phyloP scores from a whole-genome alignment of 2,797 vertebrate species.

The Malurus leucopterus region DNA sequence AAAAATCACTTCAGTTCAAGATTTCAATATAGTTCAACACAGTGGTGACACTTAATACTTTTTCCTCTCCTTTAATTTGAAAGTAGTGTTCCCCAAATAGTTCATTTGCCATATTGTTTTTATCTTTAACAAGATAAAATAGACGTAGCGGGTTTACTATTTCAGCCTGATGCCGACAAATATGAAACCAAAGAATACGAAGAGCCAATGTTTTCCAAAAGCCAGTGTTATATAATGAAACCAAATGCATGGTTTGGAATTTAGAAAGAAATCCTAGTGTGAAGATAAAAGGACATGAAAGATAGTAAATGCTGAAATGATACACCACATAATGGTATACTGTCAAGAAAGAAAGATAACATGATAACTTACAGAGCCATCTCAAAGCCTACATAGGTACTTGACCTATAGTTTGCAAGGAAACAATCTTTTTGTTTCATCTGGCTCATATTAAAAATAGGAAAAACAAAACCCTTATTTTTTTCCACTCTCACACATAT shows the following conservation, averaged over 20 bases:
- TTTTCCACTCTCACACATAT: slow-evolving; percentile 84
- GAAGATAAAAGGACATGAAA: slow-evolving; percentile 85
- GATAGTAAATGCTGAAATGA: slow-evolving; percentile 88
- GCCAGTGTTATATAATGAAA: slow-evolving; percentile 72
- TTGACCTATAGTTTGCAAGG: slow-evolving; percentile 86
- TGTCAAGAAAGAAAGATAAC: slow-evolving; percentile 92
- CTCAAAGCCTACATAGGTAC: slow-evolving; percentile 84
- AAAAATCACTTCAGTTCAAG: slow-evolving; percentile 31
- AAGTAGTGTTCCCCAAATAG: slow-evolving; percentile 56
- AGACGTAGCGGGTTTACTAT: slow-evolving; percentile 69
- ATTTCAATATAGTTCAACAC: slow-evolving; percentile 58
- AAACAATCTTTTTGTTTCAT: slow-evolving; percentile 89
- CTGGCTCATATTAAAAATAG: slow-evolving; percentile 84
- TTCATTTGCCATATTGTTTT: slow-evolving; percentile 66
- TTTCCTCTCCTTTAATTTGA: slow-evolving; percentile 57
- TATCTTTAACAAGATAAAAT: slow-evolving; percentile 75
- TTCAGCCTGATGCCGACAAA: slow-evolving; percentile 70
- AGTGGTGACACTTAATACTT: slow-evolving; percentile 50
- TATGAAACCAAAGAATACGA: slow-evolving; percentile 73
- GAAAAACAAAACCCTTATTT: slow-evolving; percentile 82
- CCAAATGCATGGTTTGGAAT: slow-evolving; percentile 71
- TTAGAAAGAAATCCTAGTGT: slow-evolving; percentile 77
- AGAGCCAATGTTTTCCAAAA: slow-evolving; percentile 69
- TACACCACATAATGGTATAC: slow-evolving; percentile 88
- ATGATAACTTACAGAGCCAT: slow-evolving; percentile 90